Percentiles rank a stretch among this genome's conserved stretches.
Evolutionary conservation across 2,113 vertebrate genomes (phyloP).

Genomic region (Crotalus helleri): DNA sequence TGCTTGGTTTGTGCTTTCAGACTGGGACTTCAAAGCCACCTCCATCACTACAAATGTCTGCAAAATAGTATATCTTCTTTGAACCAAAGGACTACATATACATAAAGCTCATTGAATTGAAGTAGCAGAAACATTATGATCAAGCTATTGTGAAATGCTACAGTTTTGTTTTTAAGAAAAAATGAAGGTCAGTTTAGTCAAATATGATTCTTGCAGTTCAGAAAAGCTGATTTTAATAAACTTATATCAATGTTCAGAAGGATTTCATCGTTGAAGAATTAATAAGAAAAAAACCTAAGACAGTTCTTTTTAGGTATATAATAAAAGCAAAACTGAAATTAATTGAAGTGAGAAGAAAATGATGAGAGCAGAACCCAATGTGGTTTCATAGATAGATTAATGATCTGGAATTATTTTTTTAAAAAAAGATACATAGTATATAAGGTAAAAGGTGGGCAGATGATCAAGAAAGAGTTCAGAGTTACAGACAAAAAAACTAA

Average conservation of each 20-base stretch:
- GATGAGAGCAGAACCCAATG: not conserved
- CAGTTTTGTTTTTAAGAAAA: not conserved
- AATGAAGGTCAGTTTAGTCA: not conserved
- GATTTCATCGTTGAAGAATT: not conserved
- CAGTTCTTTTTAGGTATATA: not conserved
- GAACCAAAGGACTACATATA: not conserved
- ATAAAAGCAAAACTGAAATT: not conserved
- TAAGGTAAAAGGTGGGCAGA: not conserved
- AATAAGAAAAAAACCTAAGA: not conserved
- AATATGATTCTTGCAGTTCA: not conserved
- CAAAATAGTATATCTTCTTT: not conserved
- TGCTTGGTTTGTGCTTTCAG: not conserved
- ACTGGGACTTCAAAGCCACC: not conserved
- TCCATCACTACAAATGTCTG: not conserved
- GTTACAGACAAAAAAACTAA: not conserved
- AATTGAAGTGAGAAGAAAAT: not conserved
- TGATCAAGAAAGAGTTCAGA: not conserved
- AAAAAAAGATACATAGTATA: not conserved
- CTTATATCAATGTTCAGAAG: not conserved
- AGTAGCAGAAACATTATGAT: not conserved
- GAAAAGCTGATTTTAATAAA: not conserved
- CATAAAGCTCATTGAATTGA: not conserved
- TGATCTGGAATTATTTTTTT: not conserved
- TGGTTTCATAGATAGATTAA: not conserved
- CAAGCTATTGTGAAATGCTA: not conserved